These are phyloP conservation scores for Tachina fera DNA, from an alignment of 2,888 invertebrate genomes.

Conservation along the genomic window DNA sequence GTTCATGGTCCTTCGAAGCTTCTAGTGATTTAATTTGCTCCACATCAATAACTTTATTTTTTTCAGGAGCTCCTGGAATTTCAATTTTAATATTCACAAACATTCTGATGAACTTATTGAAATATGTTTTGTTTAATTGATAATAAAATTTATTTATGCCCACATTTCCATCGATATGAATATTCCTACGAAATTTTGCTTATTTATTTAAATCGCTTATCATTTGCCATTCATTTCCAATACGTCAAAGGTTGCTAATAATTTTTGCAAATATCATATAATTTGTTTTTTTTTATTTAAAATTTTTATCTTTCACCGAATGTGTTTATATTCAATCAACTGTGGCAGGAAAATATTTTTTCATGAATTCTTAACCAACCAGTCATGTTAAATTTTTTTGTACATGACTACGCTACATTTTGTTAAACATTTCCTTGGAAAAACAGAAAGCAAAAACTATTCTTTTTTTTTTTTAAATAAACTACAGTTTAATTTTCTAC, in stretches of 20 bases:
- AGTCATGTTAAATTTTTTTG: slow-evolving; percentile 4
- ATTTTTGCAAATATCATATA: not conserved
- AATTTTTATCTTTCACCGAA: not conserved
- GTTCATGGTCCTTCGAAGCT: too few species aligned
- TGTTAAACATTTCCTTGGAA: not conserved
- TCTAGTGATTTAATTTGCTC: too few species aligned
- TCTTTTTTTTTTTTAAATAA: not conserved
- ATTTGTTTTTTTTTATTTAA: not conserved
- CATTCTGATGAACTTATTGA: too few species aligned
- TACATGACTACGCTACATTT: not conserved
- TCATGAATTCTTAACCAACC: not conserved
- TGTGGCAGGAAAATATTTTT: not conserved
- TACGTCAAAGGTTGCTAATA: not conserved
- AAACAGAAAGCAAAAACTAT: not conserved
- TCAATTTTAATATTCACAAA: too few species aligned
- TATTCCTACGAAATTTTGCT: not conserved
- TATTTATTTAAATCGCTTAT: slow-evolving; percentile 11
- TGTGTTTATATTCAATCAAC: slow-evolving; percentile 1
- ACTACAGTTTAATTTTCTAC: slow-evolving; percentile 2
- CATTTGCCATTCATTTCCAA: not conserved
- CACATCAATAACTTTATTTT: too few species aligned
- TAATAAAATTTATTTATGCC: too few species aligned
- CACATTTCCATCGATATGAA: not conserved
- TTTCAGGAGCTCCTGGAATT: too few species aligned
- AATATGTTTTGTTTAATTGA: too few species aligned